Base-by-base conservation (phyloP, 2,113 vertebrate species). In the Salminus brasiliensis region DNA sequence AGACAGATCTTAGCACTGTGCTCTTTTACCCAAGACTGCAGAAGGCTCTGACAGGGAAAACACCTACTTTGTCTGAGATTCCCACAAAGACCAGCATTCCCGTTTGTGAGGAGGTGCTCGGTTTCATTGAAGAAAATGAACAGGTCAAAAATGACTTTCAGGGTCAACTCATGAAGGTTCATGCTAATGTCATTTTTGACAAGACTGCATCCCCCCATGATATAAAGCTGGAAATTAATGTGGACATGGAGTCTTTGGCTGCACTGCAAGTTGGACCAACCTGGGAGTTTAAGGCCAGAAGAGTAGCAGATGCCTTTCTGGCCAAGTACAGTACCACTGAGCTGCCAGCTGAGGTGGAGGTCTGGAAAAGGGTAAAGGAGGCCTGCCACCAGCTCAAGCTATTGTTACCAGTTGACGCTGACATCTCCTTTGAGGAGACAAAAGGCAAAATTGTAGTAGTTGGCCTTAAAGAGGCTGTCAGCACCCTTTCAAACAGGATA, bases 21-120 rank as follows among this genome's bases (percentile, higher is more conserved):
- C 83, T 82, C 3, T 88, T 87, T 72, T 87, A 89, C 73, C 73
- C 65, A n/a, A 76, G 34, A 53, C 68, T 86, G 2, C 82, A 85
- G 62, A 80, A 78, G 69, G 67, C 52, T 79, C 70, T 90, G 57
- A 82, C 70, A 1, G 85, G 85, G 67, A 18, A 79, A 76, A 82
- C 25, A 4, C 25, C 59, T 6, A 21, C 52, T 6, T 63, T 34
- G 5, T 68, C 80, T 23, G 62, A 78, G 21, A 21, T 36, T 25
- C 12, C 76, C 16, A 84, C 80, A 7, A 79, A 73, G 21, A 13
- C 69, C 12, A 63, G 39, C 15, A 59, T 88, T 43, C 59, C 66
- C 13, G 43, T 88, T 52, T 57, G 84, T 0, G n/a, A 65, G 8
- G 66, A 32, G 0, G 15, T 86, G 25, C 53, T 81, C 0, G 13